phyloP scores from a whole-genome alignment of 2,113 vertebrate species.

The Cygnus atratus region DNA sequence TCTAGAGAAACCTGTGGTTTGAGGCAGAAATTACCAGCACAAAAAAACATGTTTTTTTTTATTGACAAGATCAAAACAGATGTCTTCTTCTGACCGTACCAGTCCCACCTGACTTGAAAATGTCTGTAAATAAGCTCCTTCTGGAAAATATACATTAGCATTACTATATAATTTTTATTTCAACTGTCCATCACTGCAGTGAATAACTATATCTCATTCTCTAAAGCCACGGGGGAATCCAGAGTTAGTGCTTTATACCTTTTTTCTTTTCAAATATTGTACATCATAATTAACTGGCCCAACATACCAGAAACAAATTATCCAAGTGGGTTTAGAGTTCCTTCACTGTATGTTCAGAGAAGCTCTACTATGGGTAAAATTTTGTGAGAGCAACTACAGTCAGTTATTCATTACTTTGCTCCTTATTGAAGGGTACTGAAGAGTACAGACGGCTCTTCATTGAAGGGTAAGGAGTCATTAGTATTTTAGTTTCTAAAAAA shows the following conservation, averaged over 20 bases:
- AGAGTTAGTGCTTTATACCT: not conserved
- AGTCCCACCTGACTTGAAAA: not conserved
- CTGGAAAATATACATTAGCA: not conserved
- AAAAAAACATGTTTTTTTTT: not conserved
- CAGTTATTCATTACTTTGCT: not conserved
- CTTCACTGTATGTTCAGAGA: not conserved
- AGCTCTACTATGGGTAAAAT: not conserved
- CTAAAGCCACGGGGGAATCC: not conserved
- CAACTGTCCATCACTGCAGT: not conserved
- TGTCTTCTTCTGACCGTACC: not conserved
- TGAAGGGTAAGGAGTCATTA: not conserved
- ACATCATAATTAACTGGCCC: not conserved
- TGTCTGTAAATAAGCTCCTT: not conserved
- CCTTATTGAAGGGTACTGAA: not conserved
- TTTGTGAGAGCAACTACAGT: not conserved
- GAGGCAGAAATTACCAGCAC: not conserved
- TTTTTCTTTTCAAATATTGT: not conserved
- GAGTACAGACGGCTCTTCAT: too few species aligned
- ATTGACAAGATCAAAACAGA: not conserved
- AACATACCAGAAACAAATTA: not conserved
- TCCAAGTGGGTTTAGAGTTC: not conserved
- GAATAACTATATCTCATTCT: not conserved
- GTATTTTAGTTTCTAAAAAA: not conserved
- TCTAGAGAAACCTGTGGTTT: slow-evolving; percentile 6
- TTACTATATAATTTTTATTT: not conserved